Conservation (phyloP, 2,113 vertebrate genomes). For the Myiozetetes cayanensis region DNA sequence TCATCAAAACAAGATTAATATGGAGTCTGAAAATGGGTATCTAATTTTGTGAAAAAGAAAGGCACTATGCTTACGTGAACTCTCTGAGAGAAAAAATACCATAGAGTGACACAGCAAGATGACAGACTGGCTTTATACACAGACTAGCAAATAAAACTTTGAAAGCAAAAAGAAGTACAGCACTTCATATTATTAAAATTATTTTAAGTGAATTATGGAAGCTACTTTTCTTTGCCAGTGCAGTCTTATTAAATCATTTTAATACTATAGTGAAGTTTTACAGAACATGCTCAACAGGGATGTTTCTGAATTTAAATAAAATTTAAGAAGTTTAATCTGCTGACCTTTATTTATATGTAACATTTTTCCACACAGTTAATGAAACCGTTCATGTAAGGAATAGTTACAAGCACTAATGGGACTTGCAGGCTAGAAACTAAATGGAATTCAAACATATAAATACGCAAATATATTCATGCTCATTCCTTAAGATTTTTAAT, state of each 20-base stretch:
- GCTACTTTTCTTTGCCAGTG: background rate
- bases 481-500: slow-evolving; percentile 16
- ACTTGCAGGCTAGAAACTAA: slow-evolving; percentile 17
- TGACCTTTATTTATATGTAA: slow-evolving; percentile 19
- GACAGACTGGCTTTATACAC: background rate
- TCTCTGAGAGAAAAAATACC: background rate
- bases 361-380: slow-evolving; percentile 19
- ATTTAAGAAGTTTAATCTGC: background rate
- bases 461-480: background rate
- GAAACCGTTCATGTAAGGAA: background rate
- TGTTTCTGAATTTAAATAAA: slow-evolving; percentile 11
- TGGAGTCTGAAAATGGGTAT: background rate
- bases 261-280: slow-evolving; percentile 8
- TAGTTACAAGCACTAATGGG: background rate
- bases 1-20: background rate
- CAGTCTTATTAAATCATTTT: background rate
- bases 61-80: background rate
- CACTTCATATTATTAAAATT: background rate
- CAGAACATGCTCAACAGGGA: background rate
- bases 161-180: background rate
- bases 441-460: slow-evolving; percentile 28
- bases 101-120: background rate
- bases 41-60: background rate
- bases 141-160: background rate
- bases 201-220: background rate